These are phyloP conservation scores for Oncorhynchus masou DNA, from an alignment of 2,113 vertebrate species.

Conservation along the genomic window DNA sequence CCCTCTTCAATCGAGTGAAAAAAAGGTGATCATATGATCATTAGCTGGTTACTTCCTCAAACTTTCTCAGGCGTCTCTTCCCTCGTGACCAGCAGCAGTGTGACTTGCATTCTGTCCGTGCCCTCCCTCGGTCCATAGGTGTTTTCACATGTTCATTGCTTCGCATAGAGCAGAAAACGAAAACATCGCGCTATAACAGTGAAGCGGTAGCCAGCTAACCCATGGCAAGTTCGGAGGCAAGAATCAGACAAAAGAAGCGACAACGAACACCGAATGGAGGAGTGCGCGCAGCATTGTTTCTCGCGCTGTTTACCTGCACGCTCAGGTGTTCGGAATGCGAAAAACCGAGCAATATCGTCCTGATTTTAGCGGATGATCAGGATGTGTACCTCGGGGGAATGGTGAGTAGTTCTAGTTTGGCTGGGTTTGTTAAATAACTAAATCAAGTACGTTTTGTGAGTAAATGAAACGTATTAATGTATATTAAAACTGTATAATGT, in stretches of 20 bases:
- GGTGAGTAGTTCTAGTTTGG: constrained; percentile 61
- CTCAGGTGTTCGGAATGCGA: constrained; percentile 54
- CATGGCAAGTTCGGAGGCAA: constrained; percentile 50
- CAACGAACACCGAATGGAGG: background rate
- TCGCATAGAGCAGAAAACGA: background rate
- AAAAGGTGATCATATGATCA: constrained; percentile 54
- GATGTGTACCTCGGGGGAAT: constrained; percentile 75
- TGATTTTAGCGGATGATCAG: constrained; percentile 80
- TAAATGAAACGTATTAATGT: no score
- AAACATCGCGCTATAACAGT: background rate
- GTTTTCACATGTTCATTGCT: background rate
- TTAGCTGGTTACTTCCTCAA: constrained; percentile 6
- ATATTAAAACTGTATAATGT: background rate
- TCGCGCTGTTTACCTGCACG: constrained; percentile 61
- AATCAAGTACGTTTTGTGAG: no score
- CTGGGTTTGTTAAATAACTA: no score
- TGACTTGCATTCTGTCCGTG: background rate
- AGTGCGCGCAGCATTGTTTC: constrained; percentile 1
- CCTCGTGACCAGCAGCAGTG: background rate
- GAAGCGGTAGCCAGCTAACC: constrained; percentile 3
- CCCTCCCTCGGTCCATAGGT: background rate
- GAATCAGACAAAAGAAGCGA: background rate
- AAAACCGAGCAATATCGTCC: constrained; percentile 69
- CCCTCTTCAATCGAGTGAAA: constrained; percentile 25
- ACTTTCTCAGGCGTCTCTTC: background rate